Evolutionary conservation across 2,888 invertebrate species (phyloP), one percentile per base, ranked within the genome.

Genomic region (Microctonus aethiopoides): DNA sequence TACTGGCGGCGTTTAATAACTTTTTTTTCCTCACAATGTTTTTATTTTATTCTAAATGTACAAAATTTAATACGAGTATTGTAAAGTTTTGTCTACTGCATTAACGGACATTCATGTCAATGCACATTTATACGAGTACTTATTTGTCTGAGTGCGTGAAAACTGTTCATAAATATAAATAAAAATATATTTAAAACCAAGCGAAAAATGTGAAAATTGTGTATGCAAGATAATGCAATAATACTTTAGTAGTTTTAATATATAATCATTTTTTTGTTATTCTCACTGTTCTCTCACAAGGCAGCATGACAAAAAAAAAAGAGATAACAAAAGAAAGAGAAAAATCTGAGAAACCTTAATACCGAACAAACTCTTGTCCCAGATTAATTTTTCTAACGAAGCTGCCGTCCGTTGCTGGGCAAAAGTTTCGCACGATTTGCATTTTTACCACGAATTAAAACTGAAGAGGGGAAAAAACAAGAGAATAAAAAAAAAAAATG

Each of bases 301-400:
- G 16, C 20, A 7, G n/a, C n/a, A n/a, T n/a, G n/a, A 7, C 39
- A 39, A 56, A 36, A 54, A 32, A 39, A 65, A 56, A 26, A 57
- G 9, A 57, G 7, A 57, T 20, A 34, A 57, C n/a, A 34, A 39
- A 29, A 26, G 13, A 57, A 62, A 65, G 62, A 71, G 71, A 61
- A 69, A 71, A 71, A 67, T 62, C 66, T 56, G 51, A 69, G 60
- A 70, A 72, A 69, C 70, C 72, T 75, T 68, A 71, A 75, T 72
- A 67, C 67, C 57, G 71, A 71, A 68, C 67, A 71, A 74, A 72
- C 67, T 57, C 57, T 60, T 63, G 62, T 52, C 52, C 57, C 68
- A 72, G 70, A 72, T 74, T 74, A 72, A 74, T 75, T 74, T 75
- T 75, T 75, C 61, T 72, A 74, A 72, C 72, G 72, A 72, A 72